A percentile compares a stretch with the other conserved stretches of the same genome.
These are phyloP conservation scores for Phytoseiulus persimilis DNA, from an alignment of 2,888 invertebrate genomes.

Conservation along the genomic window DNA sequence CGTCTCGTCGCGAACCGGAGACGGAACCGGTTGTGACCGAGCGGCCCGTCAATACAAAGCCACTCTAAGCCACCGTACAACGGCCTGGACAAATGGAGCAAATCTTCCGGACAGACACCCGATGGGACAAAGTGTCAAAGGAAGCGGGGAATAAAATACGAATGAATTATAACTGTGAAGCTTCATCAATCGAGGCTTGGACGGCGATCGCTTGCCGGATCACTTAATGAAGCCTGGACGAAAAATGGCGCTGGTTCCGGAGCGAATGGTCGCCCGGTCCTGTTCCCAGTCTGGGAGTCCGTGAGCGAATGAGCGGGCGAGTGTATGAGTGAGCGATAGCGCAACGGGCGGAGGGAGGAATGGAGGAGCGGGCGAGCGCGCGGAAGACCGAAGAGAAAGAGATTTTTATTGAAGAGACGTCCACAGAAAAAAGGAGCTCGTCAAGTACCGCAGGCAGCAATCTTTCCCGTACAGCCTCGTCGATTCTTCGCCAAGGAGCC, in stretches of 20 bases:
- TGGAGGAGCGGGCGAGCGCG: background rate
- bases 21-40: background rate
- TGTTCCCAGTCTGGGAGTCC: background rate
- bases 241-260: background rate
- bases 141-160: background rate
- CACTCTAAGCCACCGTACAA: background rate
- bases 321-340: background rate
- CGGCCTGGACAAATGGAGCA: background rate
- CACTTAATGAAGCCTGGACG: background rate
- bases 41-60: background rate
- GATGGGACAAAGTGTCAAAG: background rate
- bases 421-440: background rate
- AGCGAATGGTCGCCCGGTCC: background rate
- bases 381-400: background rate
- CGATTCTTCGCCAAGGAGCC: background rate
- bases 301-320: constrained; percentile 6
- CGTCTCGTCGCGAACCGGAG: no score
- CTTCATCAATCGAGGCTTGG: background rate
- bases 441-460: background rate
- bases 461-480: background rate
- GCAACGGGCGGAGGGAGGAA: background rate
- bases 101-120: background rate
- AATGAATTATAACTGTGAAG: background rate
- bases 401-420: constrained; percentile 17
- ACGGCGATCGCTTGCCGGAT: background rate